Base-by-base conservation (phyloP, 1,140 invertebrate species). In the Battus philenor region DNA sequence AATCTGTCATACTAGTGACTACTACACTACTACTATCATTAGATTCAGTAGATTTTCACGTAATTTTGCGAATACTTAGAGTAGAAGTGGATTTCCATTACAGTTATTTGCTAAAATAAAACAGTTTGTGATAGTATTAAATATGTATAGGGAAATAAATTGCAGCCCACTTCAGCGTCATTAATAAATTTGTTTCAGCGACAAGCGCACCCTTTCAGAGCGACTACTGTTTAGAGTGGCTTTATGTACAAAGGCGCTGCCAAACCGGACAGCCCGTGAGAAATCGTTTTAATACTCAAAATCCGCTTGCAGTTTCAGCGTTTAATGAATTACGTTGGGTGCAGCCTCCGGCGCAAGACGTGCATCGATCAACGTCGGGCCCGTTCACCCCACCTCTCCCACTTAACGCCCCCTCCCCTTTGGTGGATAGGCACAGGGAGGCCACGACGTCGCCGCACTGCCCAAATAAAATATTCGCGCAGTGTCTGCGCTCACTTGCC, bases 301-400 rank as follows among this genome's bases (percentile, higher is more conserved):
- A 80, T 80, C 79, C 79, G 75, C 69, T 72, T 78, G 75, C 72
- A 83, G 76, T 79, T 83, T 83, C 70, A 80, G 66, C 76, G 71
- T 83, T 84, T 81, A 84, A 84, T 84, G 80, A 84, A 84, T 84
- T 84, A 84, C 80, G 75, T 80, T 71, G 77, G 77, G 69, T 72
- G 77, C 80, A 84, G 80, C 80, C 80, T 84, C 80, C 71, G 75
- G 80, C 80, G 80, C 80, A 84, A 84, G 80, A 84, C 75, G 75
- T 76, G 75, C 80, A 84, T 84, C 80, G 80, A 84, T 84, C 80
- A 84, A 81, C 73, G 79, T 83, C 79, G 68, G 43, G 41, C 62
- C 52, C 46, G 18, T 6, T 50, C 50, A 59, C 50, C 59, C 54
- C 31, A 15, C 41, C 50, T 50, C 51, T 54, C 47, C 32, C 50